Evolutionary conservation across 2,797 vertebrate species (phyloP).

Genomic region (Pachyuromys duprasi): DNA sequence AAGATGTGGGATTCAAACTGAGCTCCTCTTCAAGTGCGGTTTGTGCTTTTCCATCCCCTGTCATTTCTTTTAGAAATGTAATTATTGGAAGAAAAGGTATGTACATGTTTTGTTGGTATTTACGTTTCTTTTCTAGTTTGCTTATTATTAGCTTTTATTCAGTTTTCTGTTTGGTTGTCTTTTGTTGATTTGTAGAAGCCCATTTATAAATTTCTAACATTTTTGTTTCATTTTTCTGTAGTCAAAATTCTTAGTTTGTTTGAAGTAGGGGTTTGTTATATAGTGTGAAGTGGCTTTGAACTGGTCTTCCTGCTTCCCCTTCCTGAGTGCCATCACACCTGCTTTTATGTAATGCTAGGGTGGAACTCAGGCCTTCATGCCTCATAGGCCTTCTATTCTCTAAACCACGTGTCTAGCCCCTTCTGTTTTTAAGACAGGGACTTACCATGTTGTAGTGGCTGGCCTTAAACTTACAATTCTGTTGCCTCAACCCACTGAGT

Average conservation of each 20-base stretch:
- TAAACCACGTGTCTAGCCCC: neutral
- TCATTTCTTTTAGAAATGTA: constrained; percentile 43
- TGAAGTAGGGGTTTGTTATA: neutral
- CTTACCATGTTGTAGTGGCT: neutral
- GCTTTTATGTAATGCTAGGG: neutral
- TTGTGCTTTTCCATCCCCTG: neutral
- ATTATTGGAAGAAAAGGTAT: neutral
- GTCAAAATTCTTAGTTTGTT: neutral
- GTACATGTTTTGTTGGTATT: neutral
- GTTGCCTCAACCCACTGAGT: neutral
- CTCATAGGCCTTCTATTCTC: neutral
- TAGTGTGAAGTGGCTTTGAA: neutral
- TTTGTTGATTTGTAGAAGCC: constrained; percentile 47
- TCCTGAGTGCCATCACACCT: neutral
- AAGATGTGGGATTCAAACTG: neutral
- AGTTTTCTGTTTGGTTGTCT: constrained; percentile 51
- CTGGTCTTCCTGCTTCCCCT: neutral
- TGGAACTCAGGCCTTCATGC: neutral
- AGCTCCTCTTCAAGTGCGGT: neutral
- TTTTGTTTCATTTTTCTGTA: constrained; percentile 56
- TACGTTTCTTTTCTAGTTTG: constrained; percentile 54
- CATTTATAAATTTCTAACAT: neutral
- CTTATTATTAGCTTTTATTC: constrained; percentile 28
- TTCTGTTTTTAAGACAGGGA: neutral
- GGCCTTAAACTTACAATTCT: neutral